These are phyloP conservation scores for Epinotia nisella DNA, from an alignment of 2,888 invertebrate genomes.

Conservation along the genomic window DNA sequence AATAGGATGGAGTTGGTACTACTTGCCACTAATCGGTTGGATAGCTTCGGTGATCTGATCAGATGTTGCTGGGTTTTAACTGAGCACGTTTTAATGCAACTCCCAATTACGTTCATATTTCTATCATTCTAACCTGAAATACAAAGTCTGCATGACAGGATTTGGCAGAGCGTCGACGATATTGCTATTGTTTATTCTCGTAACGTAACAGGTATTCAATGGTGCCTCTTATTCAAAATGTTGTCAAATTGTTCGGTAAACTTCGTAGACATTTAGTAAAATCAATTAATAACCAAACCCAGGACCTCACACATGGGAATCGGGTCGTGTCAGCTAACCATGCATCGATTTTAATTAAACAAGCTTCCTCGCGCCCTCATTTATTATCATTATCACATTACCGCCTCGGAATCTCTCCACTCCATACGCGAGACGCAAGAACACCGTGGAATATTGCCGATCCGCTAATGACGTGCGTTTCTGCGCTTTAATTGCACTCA, in stretches of 20 bases:
- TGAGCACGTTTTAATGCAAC: too few species aligned
- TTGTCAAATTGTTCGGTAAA: neutral
- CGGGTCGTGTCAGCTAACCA: slow-evolving; percentile 13
- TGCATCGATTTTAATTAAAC: slow-evolving; percentile 22
- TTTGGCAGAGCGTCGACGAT: too few species aligned
- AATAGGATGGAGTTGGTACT: neutral
- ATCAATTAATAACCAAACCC: neutral
- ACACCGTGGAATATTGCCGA: slow-evolving; percentile 83
- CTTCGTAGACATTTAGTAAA: neutral
- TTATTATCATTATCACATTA: slow-evolving; percentile 26
- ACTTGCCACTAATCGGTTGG: neutral
- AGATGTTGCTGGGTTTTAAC: neutral
- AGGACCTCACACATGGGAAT: neutral
- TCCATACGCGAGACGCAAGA: slow-evolving; percentile 59
- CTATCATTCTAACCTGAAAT: too few species aligned
- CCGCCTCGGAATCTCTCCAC: slow-evolving; percentile 38
- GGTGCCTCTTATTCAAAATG: neutral
- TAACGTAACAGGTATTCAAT: neutral
- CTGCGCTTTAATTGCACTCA: slow-evolving; percentile 82
- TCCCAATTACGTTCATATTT: too few species aligned
- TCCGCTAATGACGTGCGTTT: slow-evolving; percentile 81
- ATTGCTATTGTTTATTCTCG: too few species aligned
- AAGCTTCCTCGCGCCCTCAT: slow-evolving; percentile 15
- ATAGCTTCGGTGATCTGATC: neutral
- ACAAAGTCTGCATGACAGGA: too few species aligned